These are phyloP conservation scores for Rana temporaria DNA, from an alignment of 2,113 vertebrate genomes.

Conservation along the genomic window DNA sequence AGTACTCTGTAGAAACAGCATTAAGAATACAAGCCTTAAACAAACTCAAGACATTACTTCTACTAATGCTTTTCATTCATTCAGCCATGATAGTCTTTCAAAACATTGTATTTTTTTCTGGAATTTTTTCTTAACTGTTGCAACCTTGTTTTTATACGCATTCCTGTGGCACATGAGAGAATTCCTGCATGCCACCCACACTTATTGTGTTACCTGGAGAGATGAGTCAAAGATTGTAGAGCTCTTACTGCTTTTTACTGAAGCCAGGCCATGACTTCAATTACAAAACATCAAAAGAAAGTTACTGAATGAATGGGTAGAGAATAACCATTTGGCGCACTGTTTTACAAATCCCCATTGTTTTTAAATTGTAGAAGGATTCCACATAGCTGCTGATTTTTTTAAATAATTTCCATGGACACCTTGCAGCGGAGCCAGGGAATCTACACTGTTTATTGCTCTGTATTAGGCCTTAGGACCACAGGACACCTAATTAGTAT, in stretches of 20 bases:
- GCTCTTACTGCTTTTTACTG: not conserved
- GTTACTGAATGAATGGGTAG: not conserved
- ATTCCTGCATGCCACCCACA: conserved; percentile 25
- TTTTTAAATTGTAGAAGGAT: no score
- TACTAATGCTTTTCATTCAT: not conserved
- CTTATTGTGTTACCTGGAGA: conserved; percentile 7
- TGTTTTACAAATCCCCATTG: no score
- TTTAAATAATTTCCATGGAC: no score
- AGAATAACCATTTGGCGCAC: no score
- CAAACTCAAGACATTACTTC: no score
- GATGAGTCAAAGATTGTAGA: not conserved
- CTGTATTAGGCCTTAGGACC: no score
- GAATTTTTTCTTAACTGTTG: not conserved
- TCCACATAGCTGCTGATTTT: no score
- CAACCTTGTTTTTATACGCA: conserved; percentile 10
- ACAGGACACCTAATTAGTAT: no score
- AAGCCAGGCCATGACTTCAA: not conserved
- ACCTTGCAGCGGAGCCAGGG: no score
- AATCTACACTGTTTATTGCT: no score
- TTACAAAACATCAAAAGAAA: not conserved
- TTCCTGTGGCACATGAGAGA: conserved; percentile 22
- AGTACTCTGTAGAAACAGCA: no score
- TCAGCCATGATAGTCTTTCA: not conserved
- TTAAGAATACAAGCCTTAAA: no score
- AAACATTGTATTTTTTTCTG: conserved; percentile 1